Evolutionary conservation across 2,888 invertebrate genomes (phyloP), one percentile per base, ranked within the genome.

Genomic region (Apamea anceps): DNA sequence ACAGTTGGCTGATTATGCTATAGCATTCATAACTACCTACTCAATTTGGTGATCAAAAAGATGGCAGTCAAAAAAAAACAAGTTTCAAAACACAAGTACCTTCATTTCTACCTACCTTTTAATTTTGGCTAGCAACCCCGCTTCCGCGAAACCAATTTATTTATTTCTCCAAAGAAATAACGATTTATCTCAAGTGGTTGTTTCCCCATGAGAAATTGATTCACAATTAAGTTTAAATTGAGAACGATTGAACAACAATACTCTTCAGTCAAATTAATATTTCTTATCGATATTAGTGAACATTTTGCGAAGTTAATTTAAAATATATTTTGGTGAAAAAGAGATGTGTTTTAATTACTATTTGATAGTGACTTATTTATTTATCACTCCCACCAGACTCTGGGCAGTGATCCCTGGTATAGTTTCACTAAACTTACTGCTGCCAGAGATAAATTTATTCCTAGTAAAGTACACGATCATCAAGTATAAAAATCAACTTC

Each of bases 141-240:
- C 25, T 54, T 80, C 62, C 66, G 54, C 75, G 83, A 91, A 91
- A 92, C 87, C 91, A 92, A 93, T 92, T 93, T 90, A 90, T 90
- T 91, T 90, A 90, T 90, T 90, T 85, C 90, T 87, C 82, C 81
- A 80, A 91, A 93, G 91, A 91, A 92, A 93, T 90, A 91, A 92
- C 92, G 91, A 93, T 93, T 93, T 92, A 91, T 91, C 88, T 91
- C 82, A 84, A 93, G 91, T 90, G 91, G 85, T 88, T 87, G 88
- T 83, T 84, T 86, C 82, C 90, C 90, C 87, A 91, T 91, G 91
- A 90, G 91, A 93, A 93, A 92, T 93, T 92, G 92, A 93, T 93
- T 92, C 91, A 90, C 91, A 93, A 93, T 94, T 93, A 92, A 92
- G 83, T 90, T 90, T 86, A 90, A 91, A 92, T 92, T 91, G 90